Percentiles rank a stretch among this genome's conserved stretches.
phyloP scores from a whole-genome alignment of 2,797 vertebrate genomes.

The Urosaurus nigricauda region DNA sequence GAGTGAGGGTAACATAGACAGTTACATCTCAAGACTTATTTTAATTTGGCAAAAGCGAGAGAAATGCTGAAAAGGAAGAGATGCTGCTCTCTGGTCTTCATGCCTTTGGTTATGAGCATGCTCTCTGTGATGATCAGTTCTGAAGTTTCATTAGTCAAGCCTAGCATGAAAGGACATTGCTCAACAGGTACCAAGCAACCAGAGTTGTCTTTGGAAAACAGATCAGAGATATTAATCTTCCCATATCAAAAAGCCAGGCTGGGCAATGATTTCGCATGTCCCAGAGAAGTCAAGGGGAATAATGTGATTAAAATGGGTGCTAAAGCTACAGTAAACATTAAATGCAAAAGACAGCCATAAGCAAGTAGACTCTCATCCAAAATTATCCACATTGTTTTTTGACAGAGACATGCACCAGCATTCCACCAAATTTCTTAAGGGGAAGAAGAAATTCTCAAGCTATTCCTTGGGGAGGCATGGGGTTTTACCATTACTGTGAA shows the following conservation, averaged over 20 bases:
- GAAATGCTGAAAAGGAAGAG: constrained; percentile 82
- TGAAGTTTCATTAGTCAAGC: constrained; percentile 76
- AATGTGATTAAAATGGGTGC: background rate
- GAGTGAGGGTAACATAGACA: background rate
- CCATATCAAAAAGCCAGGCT: background rate
- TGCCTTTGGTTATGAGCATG: constrained; percentile 76
- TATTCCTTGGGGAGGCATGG: background rate
- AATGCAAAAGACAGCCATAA: background rate
- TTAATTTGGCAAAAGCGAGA: constrained; percentile 81
- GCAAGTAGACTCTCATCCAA: background rate
- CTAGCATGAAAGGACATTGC: constrained; percentile 82
- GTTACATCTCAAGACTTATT: constrained; percentile 70
- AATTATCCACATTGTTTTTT: background rate
- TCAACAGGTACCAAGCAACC: constrained; percentile 71
- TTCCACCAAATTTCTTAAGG: background rate
- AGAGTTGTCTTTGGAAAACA: constrained; percentile 77
- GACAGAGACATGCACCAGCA: background rate
- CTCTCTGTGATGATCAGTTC: constrained; percentile 79
- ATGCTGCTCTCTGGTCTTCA: constrained; percentile 77
- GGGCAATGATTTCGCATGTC: background rate
- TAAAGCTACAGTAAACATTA: background rate
- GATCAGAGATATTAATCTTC: background rate
- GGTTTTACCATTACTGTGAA: background rate
- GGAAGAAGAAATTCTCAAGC: background rate
- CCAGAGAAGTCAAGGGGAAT: constrained; percentile 1